Base-by-base conservation (phyloP, 2,797 vertebrate species). In the Tachyglossus aculeatus region DNA sequence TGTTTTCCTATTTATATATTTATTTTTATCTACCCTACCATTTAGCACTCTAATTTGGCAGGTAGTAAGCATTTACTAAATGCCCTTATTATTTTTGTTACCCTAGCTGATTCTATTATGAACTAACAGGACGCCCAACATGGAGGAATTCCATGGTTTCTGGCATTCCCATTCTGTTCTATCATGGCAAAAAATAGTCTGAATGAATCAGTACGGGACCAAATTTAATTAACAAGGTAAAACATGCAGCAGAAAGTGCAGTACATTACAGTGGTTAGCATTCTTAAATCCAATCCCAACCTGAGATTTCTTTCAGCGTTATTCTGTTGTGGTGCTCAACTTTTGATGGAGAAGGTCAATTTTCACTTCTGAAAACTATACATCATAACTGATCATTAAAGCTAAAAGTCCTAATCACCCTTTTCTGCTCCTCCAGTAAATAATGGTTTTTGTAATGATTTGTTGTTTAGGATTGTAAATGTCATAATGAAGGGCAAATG, bases 251-350 rank as follows among this genome's bases (percentile, higher is more conserved):
- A 36, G 25, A 57, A 18, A 37, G 19, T 54, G 45, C 36, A 11
- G 18, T 21, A 4, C 25, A 27, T 57, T 16, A 9, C 7, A 18
- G 36, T 56, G 13, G 57, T 44, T 62, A 37, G 18, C 25, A 9
- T 34, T 68, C 13, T 24, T 15, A 32, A 34, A 8, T 38, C 54
- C 62, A 74, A 66, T 75, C 45, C 22, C 24, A 78, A 66, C 70
- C 8, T 13, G 71, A 5, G 10, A 50, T 1, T 80, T 55, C 5
- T 54, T 80, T 69, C 51, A 16, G 75, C 32, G 55, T 25, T 44
- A 27, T 31, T 43, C 9, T 4, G 54, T 5, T 5, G 71, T 40
- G 7, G 3, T 66, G 2, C 2, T 5, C 32, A 36, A 81, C 40
- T 18, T 38, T 31, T 53, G 10, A 36, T 52, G 22, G 39, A 5